Evolutionary conservation across 2,888 invertebrate species (phyloP).

Genomic region (Erebia aethiops): DNA sequence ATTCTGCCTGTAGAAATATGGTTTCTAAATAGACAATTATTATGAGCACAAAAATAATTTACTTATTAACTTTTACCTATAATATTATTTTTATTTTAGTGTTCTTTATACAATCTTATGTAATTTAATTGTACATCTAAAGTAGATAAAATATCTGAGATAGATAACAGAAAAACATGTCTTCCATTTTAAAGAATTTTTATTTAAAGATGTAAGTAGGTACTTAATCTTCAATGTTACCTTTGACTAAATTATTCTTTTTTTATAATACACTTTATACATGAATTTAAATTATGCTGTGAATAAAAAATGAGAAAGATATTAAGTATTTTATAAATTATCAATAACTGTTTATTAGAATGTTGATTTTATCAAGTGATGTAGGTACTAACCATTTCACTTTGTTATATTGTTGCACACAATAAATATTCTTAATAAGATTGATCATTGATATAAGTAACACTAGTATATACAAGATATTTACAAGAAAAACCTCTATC

Average conservation of each 20-base stretch:
- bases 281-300: too few relatives aligned
- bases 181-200: constrained; percentile 8
- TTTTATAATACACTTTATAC: too few relatives aligned
- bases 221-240: constrained; percentile 6
- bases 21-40: not conserved
- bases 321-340: too few relatives aligned
- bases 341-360: too few relatives aligned
- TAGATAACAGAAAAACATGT: not conserved
- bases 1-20: not conserved
- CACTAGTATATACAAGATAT: not conserved
- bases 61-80: not conserved
- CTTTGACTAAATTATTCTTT: too few relatives aligned
- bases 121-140: not conserved
- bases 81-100: not conserved
- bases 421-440: too few relatives aligned
- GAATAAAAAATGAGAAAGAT: too few relatives aligned
- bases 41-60: constrained; percentile 8
- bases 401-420: too few relatives aligned
- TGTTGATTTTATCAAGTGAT: too few relatives aligned
- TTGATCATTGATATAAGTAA: too few relatives aligned
- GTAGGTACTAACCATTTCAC: too few relatives aligned
- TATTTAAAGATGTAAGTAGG: constrained; percentile 7
- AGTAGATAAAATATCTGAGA: not conserved
- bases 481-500: not conserved
- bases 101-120: not conserved